Evolutionary conservation across 2,797 vertebrate genomes (phyloP), one percentile per base, ranked within the genome.

Genomic region (Bradypodion pumilum): DNA sequence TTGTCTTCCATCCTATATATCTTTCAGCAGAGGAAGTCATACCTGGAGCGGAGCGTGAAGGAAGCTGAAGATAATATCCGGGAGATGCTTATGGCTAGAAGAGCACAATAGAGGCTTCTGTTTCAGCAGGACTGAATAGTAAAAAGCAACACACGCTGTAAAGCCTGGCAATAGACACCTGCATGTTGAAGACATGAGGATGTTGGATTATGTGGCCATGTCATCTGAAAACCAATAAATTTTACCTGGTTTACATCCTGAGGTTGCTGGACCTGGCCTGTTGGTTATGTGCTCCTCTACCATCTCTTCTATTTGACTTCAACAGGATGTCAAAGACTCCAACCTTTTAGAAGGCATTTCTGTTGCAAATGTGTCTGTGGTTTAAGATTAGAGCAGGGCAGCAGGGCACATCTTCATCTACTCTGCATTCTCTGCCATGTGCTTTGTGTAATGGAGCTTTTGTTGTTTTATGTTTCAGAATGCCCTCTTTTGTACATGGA

Each of bases 41-140:
- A 99, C 91, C 96, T 99, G 91, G 98, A 99, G 89, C 97, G 98
- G 89, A 99, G 98, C 0, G 98, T 99, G 81, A 99, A 99, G 90
- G 98, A 99, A 75, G 98, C 98, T 0, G 98, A 99, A 81, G 98
- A 99, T 93, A 99, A 99, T 90, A 99, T 99, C 91, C 94, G 98
- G 91, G 98, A 99, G 91, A 99, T 99, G 98, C 94, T 99, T 85
- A 96, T 98, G 96, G 97, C 98, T 40, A 95, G 98, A 82, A 96
- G 98, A 91, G 95, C 97, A 0, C 98, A 98, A 81, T 99, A 95
- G 96, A 81, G 10, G 1, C 7, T 85, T 82, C 89, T 78, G 90
- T 60, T 63, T 44, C 66, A 77, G 85, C 86, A 25, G 86, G 90
- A 63, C 75, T 69, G 82, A 32, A 5, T 40, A 37, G 72, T n/a